A percentile compares a stretch with the other conserved stretches of the same genome.
phyloP scores from a whole-genome alignment of 2,888 invertebrate genomes.

The Aphrophora alni region DNA sequence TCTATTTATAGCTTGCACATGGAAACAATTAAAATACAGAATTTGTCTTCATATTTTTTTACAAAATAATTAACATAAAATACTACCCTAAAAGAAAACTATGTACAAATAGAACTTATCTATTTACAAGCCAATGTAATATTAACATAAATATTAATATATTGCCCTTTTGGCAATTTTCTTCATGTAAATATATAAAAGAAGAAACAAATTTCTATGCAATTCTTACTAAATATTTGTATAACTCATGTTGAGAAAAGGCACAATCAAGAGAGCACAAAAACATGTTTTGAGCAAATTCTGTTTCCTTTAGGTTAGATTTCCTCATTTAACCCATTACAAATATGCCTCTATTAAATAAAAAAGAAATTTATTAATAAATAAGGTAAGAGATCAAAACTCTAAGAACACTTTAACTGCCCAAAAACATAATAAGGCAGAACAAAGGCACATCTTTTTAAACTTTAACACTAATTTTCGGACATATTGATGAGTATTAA shows the following conservation, averaged over 20 bases:
- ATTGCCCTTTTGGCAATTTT: background rate
- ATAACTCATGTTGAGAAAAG: background rate
- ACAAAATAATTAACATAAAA: background rate
- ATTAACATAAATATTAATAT: conserved; percentile 3
- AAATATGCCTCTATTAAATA: background rate
- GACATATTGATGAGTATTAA: background rate
- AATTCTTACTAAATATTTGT: background rate
- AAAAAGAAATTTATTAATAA: conserved; percentile 9
- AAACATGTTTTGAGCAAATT: conserved; percentile 6
- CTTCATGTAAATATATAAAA: background rate
- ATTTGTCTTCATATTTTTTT: background rate
- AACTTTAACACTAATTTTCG: background rate
- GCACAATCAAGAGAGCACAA: conserved; percentile 6
- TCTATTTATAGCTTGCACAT: background rate
- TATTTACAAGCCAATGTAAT: background rate
- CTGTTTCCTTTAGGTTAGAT: background rate
- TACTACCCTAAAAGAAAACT: background rate
- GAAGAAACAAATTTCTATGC: background rate
- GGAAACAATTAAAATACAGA: background rate
- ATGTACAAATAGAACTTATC: background rate
- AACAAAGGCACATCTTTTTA: background rate
- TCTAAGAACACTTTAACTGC: background rate
- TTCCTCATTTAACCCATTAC: background rate
- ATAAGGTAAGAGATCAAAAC: conserved; percentile 1
- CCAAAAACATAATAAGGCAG: background rate